These are phyloP conservation scores for Troglohyphantes excavatus DNA, from an alignment of 2,888 invertebrate genomes.

Conservation along the genomic window DNA sequence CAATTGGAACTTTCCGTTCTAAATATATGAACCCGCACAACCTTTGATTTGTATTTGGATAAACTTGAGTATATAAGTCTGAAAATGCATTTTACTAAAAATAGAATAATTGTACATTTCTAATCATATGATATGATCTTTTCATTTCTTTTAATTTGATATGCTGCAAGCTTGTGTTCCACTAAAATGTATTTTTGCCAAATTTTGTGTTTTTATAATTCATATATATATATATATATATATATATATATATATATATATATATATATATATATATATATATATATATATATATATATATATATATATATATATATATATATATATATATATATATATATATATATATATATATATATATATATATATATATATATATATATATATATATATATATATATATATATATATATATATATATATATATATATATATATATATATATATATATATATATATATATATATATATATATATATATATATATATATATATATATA, in stretches of 20 bases:
- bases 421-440: slow-evolving; percentile 24
- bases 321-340: slow-evolving; percentile 28
- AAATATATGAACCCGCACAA: no score
- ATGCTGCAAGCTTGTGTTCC: no score
- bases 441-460: slow-evolving; percentile 8
- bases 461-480: not conserved
- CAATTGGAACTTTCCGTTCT: no score
- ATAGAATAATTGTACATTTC: no score
- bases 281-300: slow-evolving; percentile 30
- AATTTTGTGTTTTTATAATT: no score
- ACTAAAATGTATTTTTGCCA: no score
- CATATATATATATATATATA: slow-evolving; percentile 11
- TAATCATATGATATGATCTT: no score
- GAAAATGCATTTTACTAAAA: no score
- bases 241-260: slow-evolving; percentile 11
- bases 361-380: slow-evolving; percentile 27
- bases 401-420: slow-evolving; percentile 31
- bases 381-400: slow-evolving; percentile 25
- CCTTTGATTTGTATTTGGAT: no score
- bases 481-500: no score
- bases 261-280: slow-evolving; percentile 22
- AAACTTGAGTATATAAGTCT: no score
- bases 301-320: slow-evolving; percentile 30
- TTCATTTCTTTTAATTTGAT: no score
- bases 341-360: slow-evolving; percentile 24